Percentiles rank a stretch among this genome's conserved stretches.
Conservation (phyloP, 2,888 invertebrate species). For the Schizotus pectinicornis region DNA sequence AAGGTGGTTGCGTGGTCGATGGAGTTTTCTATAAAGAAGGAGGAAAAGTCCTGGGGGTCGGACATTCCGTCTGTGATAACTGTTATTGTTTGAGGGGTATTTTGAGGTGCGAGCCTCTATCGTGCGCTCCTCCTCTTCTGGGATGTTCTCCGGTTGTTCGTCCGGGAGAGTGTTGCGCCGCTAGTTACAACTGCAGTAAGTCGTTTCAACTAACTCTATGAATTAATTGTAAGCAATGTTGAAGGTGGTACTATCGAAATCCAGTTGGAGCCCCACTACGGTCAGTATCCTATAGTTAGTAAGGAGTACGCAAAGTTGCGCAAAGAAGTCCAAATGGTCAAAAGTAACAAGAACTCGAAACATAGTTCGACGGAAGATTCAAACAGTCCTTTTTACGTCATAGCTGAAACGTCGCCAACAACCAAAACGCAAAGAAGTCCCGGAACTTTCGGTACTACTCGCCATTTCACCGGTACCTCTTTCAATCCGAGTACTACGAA, state of each 20-base stretch:
- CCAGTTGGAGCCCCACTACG: slow-evolving; percentile 61
- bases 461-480: slow-evolving; percentile 42
- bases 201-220: slow-evolving; percentile 35
- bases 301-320: slow-evolving; percentile 63
- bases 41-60: slow-evolving; percentile 67
- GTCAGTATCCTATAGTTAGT: slow-evolving; percentile 61
- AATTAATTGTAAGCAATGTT: slow-evolving; percentile 26
- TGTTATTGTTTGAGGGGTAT: slow-evolving; percentile 81
- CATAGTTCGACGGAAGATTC: slow-evolving; percentile 17
- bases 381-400: slow-evolving; percentile 45
- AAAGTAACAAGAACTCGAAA: no score
- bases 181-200: slow-evolving; percentile 81
- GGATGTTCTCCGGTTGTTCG: slow-evolving; percentile 79
- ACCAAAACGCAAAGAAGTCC: slow-evolving; percentile 41
- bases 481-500: slow-evolving; percentile 42
- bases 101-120: slow-evolving; percentile 75
- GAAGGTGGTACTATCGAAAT: slow-evolving; percentile 63
- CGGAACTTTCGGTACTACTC: slow-evolving; percentile 48
- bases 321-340: slow-evolving; percentile 53
- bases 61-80: slow-evolving; percentile 72
- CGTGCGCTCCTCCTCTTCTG: slow-evolving; percentile 76
- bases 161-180: slow-evolving; percentile 82
- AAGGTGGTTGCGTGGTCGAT: slow-evolving; percentile 68
- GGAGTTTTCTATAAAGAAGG: slow-evolving; percentile 72
- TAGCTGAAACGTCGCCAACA: slow-evolving; percentile 42